Conservation (phyloP, 2,113 vertebrate species). For the Mastomys coucha region DNA sequence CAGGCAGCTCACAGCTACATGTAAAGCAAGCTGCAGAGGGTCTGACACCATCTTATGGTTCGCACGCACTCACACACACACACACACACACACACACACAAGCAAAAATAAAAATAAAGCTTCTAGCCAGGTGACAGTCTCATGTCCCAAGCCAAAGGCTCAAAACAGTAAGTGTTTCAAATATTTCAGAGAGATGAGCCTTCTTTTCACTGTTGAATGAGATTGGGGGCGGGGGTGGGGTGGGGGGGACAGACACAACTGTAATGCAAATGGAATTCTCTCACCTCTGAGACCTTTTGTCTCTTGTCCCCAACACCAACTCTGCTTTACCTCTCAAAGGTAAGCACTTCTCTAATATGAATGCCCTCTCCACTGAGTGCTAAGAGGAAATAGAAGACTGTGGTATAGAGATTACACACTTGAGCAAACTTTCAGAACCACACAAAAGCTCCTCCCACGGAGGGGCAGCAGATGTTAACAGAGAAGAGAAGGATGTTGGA, state of each 20-base stretch:
- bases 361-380: background rate
- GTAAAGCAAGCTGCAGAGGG: background rate
- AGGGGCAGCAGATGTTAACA: background rate
- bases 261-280: background rate
- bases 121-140: background rate
- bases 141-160: background rate
- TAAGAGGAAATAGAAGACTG: background rate
- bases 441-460: background rate
- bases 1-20: background rate
- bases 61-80: background rate
- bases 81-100: background rate
- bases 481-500: background rate
- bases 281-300: constrained; percentile 24
- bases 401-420: background rate
- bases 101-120: background rate
- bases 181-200: background rate
- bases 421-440: background rate
- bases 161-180: constrained; percentile 50
- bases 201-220: constrained; percentile 42
- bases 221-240: background rate
- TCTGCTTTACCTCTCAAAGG: background rate
- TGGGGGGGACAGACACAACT: background rate
- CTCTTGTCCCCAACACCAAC: background rate
- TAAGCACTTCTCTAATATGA: background rate
- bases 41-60: too few relatives aligned